phyloP scores from a whole-genome alignment of 2,113 vertebrate species.

The Oreochromis tanganicae region DNA sequence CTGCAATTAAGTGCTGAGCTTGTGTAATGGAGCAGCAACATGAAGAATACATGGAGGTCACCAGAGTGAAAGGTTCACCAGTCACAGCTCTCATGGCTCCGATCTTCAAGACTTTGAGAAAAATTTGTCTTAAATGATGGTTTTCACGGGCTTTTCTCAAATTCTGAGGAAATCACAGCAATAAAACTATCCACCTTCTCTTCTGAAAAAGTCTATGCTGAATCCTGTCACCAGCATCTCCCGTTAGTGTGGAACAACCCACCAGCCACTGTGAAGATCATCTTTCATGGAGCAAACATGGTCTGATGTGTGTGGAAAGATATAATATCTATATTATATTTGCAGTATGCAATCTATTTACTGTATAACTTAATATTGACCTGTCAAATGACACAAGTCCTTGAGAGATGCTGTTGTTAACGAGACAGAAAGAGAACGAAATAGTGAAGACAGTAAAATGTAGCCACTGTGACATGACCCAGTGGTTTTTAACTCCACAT shows the following conservation, averaged over 20 bases:
- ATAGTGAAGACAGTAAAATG: not conserved
- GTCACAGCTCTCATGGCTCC: not conserved
- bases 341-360: not conserved
- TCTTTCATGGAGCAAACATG: not conserved
- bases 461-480: not conserved
- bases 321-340: not conserved
- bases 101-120: not conserved
- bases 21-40: conserved; percentile 37
- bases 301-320: not conserved
- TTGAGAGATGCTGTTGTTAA: not conserved
- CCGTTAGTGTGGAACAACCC: not conserved
- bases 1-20: conserved; percentile 51
- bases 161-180: not conserved
- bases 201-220: not conserved
- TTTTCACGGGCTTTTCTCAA: not conserved
- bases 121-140: conserved; percentile 30
- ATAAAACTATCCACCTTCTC: not conserved
- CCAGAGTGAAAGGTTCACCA: conserved; percentile 1
- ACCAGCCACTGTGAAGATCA: not conserved
- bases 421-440: not conserved
- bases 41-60: conserved; percentile 25
- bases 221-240: not conserved
- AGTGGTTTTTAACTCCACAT: not conserved
- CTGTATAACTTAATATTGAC: not conserved
- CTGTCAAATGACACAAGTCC: not conserved